These are phyloP conservation scores for Pristionchus exspectatus DNA, from an alignment of 2,888 invertebrate species.

Conservation along the genomic window DNA sequence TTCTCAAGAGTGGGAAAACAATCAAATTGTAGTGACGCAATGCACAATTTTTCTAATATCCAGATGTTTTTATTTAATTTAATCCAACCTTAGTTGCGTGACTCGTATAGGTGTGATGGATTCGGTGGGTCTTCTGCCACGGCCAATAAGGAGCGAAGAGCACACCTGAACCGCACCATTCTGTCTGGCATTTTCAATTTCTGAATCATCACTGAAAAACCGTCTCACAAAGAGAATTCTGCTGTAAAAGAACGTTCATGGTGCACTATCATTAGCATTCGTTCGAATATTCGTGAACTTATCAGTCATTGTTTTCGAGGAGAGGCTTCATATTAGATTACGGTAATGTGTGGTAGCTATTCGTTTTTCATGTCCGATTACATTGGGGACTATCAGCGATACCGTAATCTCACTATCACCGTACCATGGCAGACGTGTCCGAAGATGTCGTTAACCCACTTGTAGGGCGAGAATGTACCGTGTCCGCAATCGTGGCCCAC, in stretches of 20 bases:
- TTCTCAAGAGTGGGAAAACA: neutral
- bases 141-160: constrained; percentile 74
- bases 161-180: constrained; percentile 23
- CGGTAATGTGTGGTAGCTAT: neutral
- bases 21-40: neutral
- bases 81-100: constrained; percentile 43
- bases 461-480: constrained; percentile 71
- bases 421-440: constrained; percentile 68
- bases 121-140: constrained; percentile 73
- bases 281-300: neutral
- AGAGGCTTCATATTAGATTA: neutral
- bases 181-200: neutral
- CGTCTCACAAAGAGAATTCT: neutral
- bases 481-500: constrained; percentile 75
- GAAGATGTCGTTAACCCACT: constrained; percentile 72
- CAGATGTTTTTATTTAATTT: too few species aligned
- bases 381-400: neutral
- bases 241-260: neutral
- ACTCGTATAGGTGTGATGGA: constrained; percentile 64
- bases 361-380: neutral
- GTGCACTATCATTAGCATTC: neutral
- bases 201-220: neutral
- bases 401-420: neutral
- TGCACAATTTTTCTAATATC: too few species aligned
- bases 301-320: neutral